These are phyloP conservation scores for Tetragonisca angustula DNA, from an alignment of 2,888 invertebrate genomes.

Conservation along the genomic window DNA sequence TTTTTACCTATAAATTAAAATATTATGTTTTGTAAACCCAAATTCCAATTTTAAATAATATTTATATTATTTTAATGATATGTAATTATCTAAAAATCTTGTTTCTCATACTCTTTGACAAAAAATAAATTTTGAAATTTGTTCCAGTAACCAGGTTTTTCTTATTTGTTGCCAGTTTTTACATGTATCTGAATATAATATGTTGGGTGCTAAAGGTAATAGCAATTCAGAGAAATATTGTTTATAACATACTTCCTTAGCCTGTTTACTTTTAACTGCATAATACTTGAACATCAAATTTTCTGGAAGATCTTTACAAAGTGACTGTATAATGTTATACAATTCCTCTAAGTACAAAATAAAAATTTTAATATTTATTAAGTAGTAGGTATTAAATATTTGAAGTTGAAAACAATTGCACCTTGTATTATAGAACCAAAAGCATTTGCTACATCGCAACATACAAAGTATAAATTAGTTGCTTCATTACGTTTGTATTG, in stretches of 20 bases:
- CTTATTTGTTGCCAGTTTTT: not conserved
- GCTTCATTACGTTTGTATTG: not conserved
- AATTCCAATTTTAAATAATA: not conserved
- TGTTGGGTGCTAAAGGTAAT: slow-evolving; percentile 25
- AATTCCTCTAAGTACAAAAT: slow-evolving; percentile 20
- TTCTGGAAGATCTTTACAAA: slow-evolving; percentile 39
- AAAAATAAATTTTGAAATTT: slow-evolving; percentile 31
- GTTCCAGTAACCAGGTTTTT: slow-evolving; percentile 31
- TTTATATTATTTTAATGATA: not conserved
- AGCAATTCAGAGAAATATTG: slow-evolving; percentile 31
- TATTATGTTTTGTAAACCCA: not conserved
- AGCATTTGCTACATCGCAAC: slow-evolving; percentile 47
- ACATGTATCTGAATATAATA: slow-evolving; percentile 15
- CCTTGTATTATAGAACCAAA: slow-evolving; percentile 53
- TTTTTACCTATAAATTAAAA: slow-evolving; percentile 37
- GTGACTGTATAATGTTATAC: slow-evolving; percentile 29
- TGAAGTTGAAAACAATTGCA: slow-evolving; percentile 8
- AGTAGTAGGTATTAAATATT: not conserved
- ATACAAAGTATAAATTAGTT: slow-evolving; percentile 10
- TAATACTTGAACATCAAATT: not conserved
- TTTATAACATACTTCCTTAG: not conserved
- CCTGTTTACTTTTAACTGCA: slow-evolving; percentile 11
- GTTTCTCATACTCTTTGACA: slow-evolving; percentile 36
- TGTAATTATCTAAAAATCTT: not conserved
- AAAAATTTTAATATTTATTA: not conserved